phyloP scores from a whole-genome alignment of 2,888 invertebrate genomes.

The Sarcophaga carnaria region DNA sequence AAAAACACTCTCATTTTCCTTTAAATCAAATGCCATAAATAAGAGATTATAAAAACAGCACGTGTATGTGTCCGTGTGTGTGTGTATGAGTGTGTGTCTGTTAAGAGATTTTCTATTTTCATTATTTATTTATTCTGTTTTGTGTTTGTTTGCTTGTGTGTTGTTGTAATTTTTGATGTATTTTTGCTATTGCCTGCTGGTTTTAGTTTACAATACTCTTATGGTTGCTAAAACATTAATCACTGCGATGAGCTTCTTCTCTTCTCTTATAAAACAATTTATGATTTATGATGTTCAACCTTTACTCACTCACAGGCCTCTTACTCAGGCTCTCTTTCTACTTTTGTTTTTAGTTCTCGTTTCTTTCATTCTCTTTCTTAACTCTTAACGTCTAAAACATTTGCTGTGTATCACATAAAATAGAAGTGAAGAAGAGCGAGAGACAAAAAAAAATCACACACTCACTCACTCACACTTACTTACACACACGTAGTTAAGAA shows the following conservation, averaged over 20 bases:
- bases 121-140: too few species aligned
- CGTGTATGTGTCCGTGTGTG: background rate
- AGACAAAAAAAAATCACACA: background rate
- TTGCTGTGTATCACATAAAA: background rate
- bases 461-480: background rate
- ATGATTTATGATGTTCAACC: slow-evolving; percentile 59
- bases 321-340: background rate
- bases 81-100: background rate
- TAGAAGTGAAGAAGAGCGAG: too few species aligned
- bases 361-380: background rate
- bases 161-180: background rate
- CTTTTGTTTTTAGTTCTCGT: background rate
- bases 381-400: background rate
- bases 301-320: background rate
- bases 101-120: background rate
- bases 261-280: slow-evolving; percentile 39
- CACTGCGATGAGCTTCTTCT: slow-evolving; percentile 39
- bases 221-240: slow-evolving; percentile 50
- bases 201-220: slow-evolving; percentile 16
- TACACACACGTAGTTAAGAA: background rate
- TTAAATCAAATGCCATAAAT: background rate
- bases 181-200: background rate
- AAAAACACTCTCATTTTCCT: slow-evolving; percentile 7
- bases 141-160: too few species aligned
- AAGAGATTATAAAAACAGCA: background rate